Percentiles rank a stretch among this genome's conserved stretches.
Evolutionary conservation across 2,888 invertebrate genomes (phyloP).

Genomic region (Ceriagrion tenellum): DNA sequence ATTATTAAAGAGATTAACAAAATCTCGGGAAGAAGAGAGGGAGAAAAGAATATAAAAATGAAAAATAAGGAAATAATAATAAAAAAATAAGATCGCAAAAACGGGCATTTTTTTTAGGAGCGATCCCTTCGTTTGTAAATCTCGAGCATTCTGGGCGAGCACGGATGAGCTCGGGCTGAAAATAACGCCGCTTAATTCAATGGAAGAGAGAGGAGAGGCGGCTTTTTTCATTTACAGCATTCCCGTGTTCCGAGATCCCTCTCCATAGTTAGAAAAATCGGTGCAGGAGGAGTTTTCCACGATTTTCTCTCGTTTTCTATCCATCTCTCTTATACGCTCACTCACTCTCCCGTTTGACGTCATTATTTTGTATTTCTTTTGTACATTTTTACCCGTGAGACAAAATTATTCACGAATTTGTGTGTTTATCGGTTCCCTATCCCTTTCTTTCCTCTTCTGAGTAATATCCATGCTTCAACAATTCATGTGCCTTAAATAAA

Average conservation of each 20-base stretch:
- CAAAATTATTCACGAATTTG: background rate
- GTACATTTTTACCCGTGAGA: background rate
- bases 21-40: background rate
- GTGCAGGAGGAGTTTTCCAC: slow-evolving; percentile 21
- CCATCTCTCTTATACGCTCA: background rate
- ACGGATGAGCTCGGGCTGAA: slow-evolving; percentile 31
- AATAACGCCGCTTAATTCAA: slow-evolving; percentile 39
- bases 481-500: too few species aligned
- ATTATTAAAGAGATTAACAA: background rate
- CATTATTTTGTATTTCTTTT: background rate
- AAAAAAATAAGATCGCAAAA: background rate
- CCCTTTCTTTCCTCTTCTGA: too few species aligned
- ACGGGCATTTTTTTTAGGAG: background rate
- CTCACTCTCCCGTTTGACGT: background rate
- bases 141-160: slow-evolving; percentile 16
- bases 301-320: background rate
- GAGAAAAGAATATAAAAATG: too few species aligned
- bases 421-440: too few species aligned
- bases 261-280: slow-evolving; percentile 10
- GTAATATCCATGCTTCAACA: too few species aligned
- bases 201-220: background rate
- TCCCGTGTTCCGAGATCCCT: slow-evolving; percentile 30
- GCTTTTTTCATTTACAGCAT: slow-evolving; percentile 17
- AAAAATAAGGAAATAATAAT: background rate
- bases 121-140: slow-evolving; percentile 32